Evolutionary conservation across 2,888 invertebrate species (phyloP).

Genomic region (Melieria crassipennis): DNA sequence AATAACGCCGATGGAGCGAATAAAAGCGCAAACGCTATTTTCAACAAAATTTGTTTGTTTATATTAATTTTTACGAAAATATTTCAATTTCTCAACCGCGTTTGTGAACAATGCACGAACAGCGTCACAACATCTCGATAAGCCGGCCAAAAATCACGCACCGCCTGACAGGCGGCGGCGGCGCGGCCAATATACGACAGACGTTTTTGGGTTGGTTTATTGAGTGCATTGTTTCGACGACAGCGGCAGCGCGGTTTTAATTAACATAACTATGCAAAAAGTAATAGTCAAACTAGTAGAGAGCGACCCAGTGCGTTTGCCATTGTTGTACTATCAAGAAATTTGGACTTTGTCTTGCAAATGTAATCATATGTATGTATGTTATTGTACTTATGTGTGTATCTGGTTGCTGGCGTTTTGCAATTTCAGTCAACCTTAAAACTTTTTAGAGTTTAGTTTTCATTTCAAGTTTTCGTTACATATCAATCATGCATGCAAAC

Average conservation of each 20-base stretch:
- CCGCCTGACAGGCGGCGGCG: too few species aligned
- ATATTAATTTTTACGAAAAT: conserved; percentile 15
- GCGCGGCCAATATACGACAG: too few species aligned
- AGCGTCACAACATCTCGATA: background rate
- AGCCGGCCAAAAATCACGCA: background rate
- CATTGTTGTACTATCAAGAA: background rate
- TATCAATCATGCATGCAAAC: too few species aligned
- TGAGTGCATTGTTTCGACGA: background rate
- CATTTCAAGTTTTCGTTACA: too few species aligned
- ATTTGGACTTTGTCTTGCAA: background rate
- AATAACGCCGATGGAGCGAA: background rate
- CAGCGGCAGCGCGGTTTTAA: background rate
- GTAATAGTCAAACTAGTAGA: background rate
- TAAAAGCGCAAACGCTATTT: background rate
- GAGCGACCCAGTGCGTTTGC: background rate
- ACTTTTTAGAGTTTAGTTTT: background rate
- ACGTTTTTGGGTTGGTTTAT: background rate
- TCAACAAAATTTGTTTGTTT: conserved; percentile 1
- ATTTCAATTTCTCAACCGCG: conserved; percentile 14
- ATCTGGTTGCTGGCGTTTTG: background rate
- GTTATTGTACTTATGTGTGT: background rate
- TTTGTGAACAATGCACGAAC: background rate
- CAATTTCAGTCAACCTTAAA: conserved; percentile 11
- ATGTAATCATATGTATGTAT: too few species aligned
- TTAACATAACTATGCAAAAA: background rate